Base-by-base conservation (phyloP, 1,140 invertebrate genomes). In the Cydia strobilella region DNA sequence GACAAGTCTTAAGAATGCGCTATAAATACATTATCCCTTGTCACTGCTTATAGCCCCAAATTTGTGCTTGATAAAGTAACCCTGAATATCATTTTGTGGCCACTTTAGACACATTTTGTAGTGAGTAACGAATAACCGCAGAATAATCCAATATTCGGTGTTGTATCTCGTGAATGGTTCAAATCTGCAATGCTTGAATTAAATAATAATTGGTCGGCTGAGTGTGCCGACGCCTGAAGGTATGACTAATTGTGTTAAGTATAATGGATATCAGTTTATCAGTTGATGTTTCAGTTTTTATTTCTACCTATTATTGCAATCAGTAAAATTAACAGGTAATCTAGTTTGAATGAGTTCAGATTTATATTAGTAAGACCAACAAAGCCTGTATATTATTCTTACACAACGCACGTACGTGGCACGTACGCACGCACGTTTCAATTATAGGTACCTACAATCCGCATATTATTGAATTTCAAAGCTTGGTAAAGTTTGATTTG, bases 41-140 rank as follows among this genome's bases (percentile, higher is more conserved):
- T 51, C 48, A 51, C 48, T 51, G 54, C 18, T 18, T 7, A 18
- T 7, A 54, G 15, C 45, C 45, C 20, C 54, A 20, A 59, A 59
- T 10, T 23, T 59, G n/a, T 59, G 9, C 54, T 23, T 23, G 48
- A 51, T 51, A n/a, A n/a, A 45, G 48, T 51, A 51, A 51, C 48
- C n/a, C 15, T 51, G 54, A 59, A 59, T 59, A 59, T 59, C 54
- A 59, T 59, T 59, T 59, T 59, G 18, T 23, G 54, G 54, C 54
- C n/a, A n/a, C 15, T 10, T n/a, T n/a, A n/a, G n/a, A n/a, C n/a
- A n/a, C n/a, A n/a, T n/a, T n/a, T 20, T 12, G 10, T n/a, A 54
- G 18, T 10, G 18, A 20, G 54, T 23, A 54, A 59, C 54, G 27
- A 23, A 31, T 12, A 13, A 31, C 63, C 63, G 63, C 25, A 69